phyloP scores from a whole-genome alignment of 1,140 invertebrate species.

The Antheraea mylitta region DNA sequence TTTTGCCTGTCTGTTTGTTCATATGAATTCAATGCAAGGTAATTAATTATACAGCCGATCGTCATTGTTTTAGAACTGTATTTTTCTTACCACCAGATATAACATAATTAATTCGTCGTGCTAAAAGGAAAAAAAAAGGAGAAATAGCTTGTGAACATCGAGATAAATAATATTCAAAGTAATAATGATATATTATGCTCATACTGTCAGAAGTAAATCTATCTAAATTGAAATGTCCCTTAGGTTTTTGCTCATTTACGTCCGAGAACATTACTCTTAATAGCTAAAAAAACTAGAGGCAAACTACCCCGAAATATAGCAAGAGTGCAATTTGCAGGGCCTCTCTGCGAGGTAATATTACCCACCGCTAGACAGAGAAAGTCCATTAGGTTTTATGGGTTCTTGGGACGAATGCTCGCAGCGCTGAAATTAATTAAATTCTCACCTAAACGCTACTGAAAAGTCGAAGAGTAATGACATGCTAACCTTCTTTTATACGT shows the following conservation, averaged over 20 bases:
- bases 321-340: conserved; percentile 47
- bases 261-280: conserved; percentile 23
- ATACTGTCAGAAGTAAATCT: background rate
- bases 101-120: too few relatives aligned
- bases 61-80: too few relatives aligned
- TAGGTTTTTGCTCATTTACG: background rate
- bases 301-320: conserved; percentile 31
- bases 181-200: too few relatives aligned
- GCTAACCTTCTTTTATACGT: background rate
- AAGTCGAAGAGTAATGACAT: conserved; percentile 23
- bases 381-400: conserved; percentile 75
- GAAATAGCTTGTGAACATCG: too few relatives aligned
- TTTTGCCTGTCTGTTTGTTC: too few relatives aligned
- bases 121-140: too few relatives aligned
- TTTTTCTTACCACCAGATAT: too few relatives aligned
- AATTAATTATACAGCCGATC: too few relatives aligned
- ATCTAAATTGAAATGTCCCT: background rate
- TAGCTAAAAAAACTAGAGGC: background rate
- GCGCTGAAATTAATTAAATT: conserved; percentile 71
- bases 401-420: conserved; percentile 51
- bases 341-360: conserved; percentile 56
- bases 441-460: conserved; percentile 44
- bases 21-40: too few relatives aligned
- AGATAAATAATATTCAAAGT: too few relatives aligned
- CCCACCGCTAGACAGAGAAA: conserved; percentile 62